Base-by-base conservation (phyloP, 2,113 vertebrate genomes). In the Bufo bufo region DNA sequence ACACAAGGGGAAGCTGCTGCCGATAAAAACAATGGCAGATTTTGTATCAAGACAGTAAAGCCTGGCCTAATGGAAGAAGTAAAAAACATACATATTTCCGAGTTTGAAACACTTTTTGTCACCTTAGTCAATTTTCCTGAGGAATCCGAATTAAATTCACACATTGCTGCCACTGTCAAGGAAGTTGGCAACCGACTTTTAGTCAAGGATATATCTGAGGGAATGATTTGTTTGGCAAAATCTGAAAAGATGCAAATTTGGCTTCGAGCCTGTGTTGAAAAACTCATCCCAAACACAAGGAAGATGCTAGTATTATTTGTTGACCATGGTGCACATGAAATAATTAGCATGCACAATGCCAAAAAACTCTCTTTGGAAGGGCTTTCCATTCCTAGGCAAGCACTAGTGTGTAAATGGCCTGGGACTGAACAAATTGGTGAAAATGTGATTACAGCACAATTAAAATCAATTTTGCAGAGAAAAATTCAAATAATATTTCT, bases 401-500 rank as follows among this genome's bases (percentile, higher is more conserved):
- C 95, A 17, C 47, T 97, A 49, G 82, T 90, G 89, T 97, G 96
- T 90, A 95, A 91, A 52, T 93, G 95, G 91, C 87, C 93, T 91
- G 91, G 89, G 84, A 78, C 86, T 79, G 90, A 91, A 90, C 90
- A 92, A 47, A 43, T 92, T 43, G 87, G 52, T 45, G 90, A 90
- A 12, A 43, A 20, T 2, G 11, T 89, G 0, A 71, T 91, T 88
- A 83, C 89, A 23, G 86, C 78, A 16, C 83, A 92, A 75, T 54
- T 91, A 85, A 86, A 91, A 79, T 87, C 89, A 14, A 77, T 96
- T n/a, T 82, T 92, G 50, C 87, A 89, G 59, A 78, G 71, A 87
- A 92, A 95, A 85, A 77, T 96, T 85, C 92, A 86, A 56, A 88
- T 97, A 16, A 65, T 94, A 77, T 97, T 96, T 93, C 80, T 94